Evolutionary conservation across 2,797 vertebrate species (phyloP), one percentile per base, ranked within the genome.

Genomic region (Lithobates sylvaticus): DNA sequence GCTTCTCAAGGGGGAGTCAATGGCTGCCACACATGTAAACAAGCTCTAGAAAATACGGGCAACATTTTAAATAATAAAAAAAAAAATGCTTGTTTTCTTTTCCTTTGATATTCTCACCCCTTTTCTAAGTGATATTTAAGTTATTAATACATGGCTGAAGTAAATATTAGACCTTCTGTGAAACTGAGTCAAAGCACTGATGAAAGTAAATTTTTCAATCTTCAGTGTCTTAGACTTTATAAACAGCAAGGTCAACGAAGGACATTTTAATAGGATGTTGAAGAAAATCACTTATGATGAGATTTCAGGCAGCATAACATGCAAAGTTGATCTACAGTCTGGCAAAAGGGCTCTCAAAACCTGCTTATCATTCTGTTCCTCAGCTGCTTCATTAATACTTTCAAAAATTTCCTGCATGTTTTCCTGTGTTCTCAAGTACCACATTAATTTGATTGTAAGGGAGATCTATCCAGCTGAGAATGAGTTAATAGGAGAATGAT

Each of bases 271-370:
- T 84, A 75, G n/a, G 69, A 87, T 86, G 76, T 86, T 76, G 76
- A 87, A 76, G 68, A 86, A 83, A 87, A 87, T 83, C 85, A 87
- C 58, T 83, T 84, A 69, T 83, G 86, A 87, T 87, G 70, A 78
- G 86, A 78, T 76, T 72, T 83, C 50, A 78, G 80, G 72, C 47
- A 65, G 68, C 58, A 83, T 21, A 87, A 77, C 68, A 77, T 77
- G 61, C 36, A 83, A 78, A 68, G 69, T 83, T 87, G 75, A 83
- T 79, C 69, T 79, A 87, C 69, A 74, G 42, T 83, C 86, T 39
- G 23, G 81, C n/a, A 77, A 86, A 71, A 71, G 78, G 65, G 73
- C 84, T 86, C 50, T 76, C 32, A 47, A 44, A 70, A 34, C 69
- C 47, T 64, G 70, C 84, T 86, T 76, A 81, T 86, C 84, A 77